Base-by-base conservation (phyloP, 2,888 invertebrate genomes). In the Ornithoptera priamus region DNA sequence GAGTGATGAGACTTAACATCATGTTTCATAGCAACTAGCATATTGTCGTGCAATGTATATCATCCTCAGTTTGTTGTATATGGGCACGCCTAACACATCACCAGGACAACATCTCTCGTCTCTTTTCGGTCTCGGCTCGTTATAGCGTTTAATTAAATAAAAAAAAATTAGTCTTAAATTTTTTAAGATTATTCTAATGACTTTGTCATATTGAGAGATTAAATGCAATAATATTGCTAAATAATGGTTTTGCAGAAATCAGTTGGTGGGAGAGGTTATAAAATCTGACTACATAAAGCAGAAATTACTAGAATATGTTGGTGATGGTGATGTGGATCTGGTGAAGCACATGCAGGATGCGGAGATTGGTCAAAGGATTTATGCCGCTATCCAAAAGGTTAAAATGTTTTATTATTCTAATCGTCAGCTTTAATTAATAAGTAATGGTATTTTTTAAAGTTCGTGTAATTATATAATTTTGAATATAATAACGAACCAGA, bases 331-430 rank as follows among this genome's bases (percentile, higher is more conserved):
- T 65, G 71, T 75, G 0, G 85, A 82, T 6, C 74, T 81, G 5
- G 88, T 84, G 4, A 80, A 82, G 63, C 81, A 87, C 36, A 92
- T 92, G 82, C 90, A 94, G 74, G 95, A 96, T 72, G 95, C 95
- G 1, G 97, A 97, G 84, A 94, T 97, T 57, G 97, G 96, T 0
- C 96, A 96, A 79, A 90, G 97, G 72, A 96, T 97, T 74, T 93
- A 95, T 66, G 94, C 94, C 5, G 96, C 96, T 36, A 94, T 95
- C 79, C 93, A 95, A 79, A 94, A 93, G 92, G 95, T 95, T 81
- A 75, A 22, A 53, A 53, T 1, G 3, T 18, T 53, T 53, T 5
- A 1, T 18, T 18, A 18, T 53, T 53, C 0, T 6, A 8, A 4
- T n/a, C 7, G 18, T 53, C 1, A 6, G n/a, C 2, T 50, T 50